phyloP scores from a whole-genome alignment of 2,113 vertebrate genomes.

The Cricetomys ansorgei region DNA sequence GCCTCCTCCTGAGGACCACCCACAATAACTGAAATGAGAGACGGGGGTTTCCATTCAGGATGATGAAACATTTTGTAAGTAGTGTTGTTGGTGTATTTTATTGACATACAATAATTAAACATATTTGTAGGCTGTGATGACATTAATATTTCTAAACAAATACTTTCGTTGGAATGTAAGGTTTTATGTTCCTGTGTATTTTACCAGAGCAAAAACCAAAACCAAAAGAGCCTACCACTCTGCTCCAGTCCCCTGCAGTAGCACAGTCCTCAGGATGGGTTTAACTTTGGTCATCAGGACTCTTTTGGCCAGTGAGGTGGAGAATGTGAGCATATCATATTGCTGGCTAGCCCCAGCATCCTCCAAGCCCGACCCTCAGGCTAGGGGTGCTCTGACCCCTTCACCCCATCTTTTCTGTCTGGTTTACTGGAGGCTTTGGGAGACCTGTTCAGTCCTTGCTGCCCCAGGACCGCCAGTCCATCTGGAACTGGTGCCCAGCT shows the following conservation, averaged over 20 bases:
- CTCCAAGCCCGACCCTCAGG: too few relatives aligned
- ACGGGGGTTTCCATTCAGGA: neutral
- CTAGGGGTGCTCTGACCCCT: neutral
- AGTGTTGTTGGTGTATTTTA: neutral
- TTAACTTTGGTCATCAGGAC: neutral
- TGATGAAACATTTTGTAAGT: neutral
- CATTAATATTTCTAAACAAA: neutral
- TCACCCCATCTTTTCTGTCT: neutral
- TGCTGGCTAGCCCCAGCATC: neutral
- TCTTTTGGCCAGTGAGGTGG: neutral
- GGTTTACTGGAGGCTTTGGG: neutral
- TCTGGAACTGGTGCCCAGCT: too few relatives aligned
- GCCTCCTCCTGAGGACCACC: neutral
- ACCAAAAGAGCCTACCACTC: neutral
- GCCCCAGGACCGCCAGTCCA: neutral
- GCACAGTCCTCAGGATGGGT: neutral
- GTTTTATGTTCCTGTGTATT: neutral
- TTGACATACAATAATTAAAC: neutral
- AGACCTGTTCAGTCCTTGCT: neutral
- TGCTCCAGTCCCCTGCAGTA: neutral
- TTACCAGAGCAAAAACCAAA: neutral
- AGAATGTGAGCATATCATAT: fast-evolving
- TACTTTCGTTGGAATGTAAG: neutral
- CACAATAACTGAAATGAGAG: neutral
- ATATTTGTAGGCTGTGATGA: neutral